Evolutionary conservation across 2,888 invertebrate species (phyloP).

Genomic region (Bimastos eiseni): DNA sequence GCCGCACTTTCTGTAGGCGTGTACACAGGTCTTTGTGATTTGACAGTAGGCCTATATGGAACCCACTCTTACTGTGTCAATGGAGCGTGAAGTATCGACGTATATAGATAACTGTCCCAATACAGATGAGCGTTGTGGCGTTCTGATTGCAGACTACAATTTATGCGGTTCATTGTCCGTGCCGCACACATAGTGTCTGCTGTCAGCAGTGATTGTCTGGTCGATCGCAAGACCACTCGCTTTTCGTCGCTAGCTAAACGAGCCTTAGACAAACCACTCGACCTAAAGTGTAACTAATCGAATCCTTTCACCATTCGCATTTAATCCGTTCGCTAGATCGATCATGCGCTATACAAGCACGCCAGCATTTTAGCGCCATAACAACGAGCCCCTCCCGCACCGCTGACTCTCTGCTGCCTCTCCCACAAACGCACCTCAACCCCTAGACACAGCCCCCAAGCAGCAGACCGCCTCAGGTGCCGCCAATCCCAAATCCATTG

Average conservation of each 20-base stretch:
- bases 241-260: not conserved
- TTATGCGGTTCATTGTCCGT: not conserved
- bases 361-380: constrained; percentile 4
- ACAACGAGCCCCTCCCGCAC: not conserved
- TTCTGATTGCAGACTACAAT: not conserved
- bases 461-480: not conserved
- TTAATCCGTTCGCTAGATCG: not conserved
- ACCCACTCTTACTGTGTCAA: too few species aligned
- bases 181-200: not conserved
- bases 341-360: not conserved
- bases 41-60: too few species aligned
- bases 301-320: constrained; percentile 19
- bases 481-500: not conserved
- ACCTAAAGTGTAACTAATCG: not conserved
- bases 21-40: too few species aligned
- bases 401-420: not conserved
- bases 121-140: too few species aligned
- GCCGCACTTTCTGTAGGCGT: too few species aligned
- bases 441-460: not conserved
- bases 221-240: not conserved
- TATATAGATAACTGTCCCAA: too few species aligned
- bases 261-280: constrained; percentile 9
- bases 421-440: not conserved
- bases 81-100: too few species aligned
- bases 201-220: not conserved